Evolutionary conservation across 2,888 invertebrate genomes (phyloP).

Genomic region (Patella ulyssiponensis): DNA sequence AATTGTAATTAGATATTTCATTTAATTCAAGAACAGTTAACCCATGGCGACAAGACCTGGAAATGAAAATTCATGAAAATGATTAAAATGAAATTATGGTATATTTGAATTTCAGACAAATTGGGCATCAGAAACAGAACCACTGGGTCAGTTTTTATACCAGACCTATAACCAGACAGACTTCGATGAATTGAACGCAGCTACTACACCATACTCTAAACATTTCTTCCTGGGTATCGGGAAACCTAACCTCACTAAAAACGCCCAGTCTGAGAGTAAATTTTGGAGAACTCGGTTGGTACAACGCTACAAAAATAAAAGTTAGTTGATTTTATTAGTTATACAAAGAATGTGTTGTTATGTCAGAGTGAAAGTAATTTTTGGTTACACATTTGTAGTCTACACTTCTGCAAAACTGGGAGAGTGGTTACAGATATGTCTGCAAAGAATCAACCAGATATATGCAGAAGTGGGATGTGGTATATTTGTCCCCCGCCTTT

Average conservation of each 20-base stretch:
- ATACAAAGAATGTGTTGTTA: too few relatives aligned
- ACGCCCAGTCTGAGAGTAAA: slow-evolving; percentile 56
- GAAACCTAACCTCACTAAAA: slow-evolving; percentile 61
- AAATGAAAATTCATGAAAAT: too few relatives aligned
- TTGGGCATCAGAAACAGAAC: slow-evolving; percentile 49
- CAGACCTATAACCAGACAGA: slow-evolving; percentile 61
- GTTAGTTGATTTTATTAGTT: slow-evolving; percentile 31
- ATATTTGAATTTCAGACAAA: slow-evolving; percentile 36
- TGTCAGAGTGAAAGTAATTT: too few relatives aligned
- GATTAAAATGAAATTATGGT: background rate
- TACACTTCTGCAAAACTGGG: too few relatives aligned
- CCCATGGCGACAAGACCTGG: too few relatives aligned
- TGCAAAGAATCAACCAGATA: too few relatives aligned
- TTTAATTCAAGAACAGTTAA: too few relatives aligned
- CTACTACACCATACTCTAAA: slow-evolving; percentile 51
- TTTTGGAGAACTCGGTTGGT: slow-evolving; percentile 49
- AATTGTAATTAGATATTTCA: too few relatives aligned
- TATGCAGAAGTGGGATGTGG: too few relatives aligned
- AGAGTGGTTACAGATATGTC: too few relatives aligned
- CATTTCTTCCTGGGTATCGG: slow-evolving; percentile 59
- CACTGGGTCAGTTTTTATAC: slow-evolving; percentile 58
- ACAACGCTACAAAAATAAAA: slow-evolving; percentile 43
- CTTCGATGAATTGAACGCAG: slow-evolving; percentile 50
- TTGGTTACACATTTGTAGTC: too few relatives aligned
- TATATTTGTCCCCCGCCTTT: too few relatives aligned